A percentile compares a stretch with the other conserved stretches of the same genome.
phyloP scores from a whole-genome alignment of 2,113 vertebrate species.

The Hemibagrus wyckioides region DNA sequence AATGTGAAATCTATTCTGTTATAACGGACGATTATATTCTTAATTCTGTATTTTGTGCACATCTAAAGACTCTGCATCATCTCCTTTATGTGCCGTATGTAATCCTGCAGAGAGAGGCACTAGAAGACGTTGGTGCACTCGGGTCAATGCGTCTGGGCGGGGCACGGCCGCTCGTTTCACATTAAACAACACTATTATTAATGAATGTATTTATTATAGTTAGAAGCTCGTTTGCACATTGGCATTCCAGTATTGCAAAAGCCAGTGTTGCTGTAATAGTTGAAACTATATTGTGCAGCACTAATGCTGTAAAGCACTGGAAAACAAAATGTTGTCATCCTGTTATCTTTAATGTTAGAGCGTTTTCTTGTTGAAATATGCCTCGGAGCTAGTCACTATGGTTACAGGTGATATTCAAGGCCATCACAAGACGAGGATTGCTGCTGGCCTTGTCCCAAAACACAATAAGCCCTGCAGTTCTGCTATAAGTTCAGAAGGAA shows the following conservation, averaged over 20 bases:
- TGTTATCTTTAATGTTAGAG: not conserved
- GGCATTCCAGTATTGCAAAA: not conserved
- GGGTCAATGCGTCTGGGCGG: not conserved
- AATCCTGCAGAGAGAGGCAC: not conserved
- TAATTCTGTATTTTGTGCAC: not conserved
- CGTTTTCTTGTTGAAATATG: not conserved
- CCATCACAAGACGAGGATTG: not conserved
- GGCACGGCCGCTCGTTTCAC: not conserved
- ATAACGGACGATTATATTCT: not conserved
- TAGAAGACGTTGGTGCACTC: not conserved
- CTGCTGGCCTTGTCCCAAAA: slow-evolving; percentile 1
- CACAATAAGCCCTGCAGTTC: not conserved
- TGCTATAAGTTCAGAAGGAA: not conserved
- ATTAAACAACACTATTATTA: not conserved
- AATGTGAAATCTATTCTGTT: not conserved
- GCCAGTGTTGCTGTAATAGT: not conserved
- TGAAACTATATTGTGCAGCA: not conserved
- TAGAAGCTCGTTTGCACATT: not conserved
- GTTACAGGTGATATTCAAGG: slow-evolving; percentile 27
- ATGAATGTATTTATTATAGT: not conserved
- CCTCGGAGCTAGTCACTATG: not conserved
- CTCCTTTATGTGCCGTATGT: not conserved
- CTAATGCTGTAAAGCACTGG: no score
- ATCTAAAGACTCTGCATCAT: not conserved
- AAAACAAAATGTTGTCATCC: not conserved